phyloP scores from a whole-genome alignment of 1,140 invertebrate species.

The Drosophila rufa region DNA sequence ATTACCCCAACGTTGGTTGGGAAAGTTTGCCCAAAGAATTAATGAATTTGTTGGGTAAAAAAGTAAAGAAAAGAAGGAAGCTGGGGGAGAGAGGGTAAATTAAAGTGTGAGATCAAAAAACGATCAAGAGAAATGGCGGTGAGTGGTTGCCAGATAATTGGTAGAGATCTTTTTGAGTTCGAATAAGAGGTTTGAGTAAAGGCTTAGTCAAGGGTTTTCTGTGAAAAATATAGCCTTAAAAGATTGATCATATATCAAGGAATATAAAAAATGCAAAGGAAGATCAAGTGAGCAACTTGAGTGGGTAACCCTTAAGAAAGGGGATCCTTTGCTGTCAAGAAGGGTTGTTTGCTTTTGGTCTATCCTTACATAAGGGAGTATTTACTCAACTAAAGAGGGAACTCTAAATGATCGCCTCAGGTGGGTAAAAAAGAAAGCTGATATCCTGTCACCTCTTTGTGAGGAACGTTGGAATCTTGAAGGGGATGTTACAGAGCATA shows the following conservation, averaged over 20 bases:
- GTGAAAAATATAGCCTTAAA: background rate
- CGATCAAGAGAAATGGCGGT: conserved; percentile 14
- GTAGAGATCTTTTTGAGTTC: background rate
- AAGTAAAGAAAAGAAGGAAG: background rate
- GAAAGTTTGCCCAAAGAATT: conserved; percentile 62
- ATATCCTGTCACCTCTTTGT: background rate
- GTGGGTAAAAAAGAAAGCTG: background rate
- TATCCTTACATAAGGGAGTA: background rate
- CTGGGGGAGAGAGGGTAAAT: background rate
- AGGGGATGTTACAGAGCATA: background rate
- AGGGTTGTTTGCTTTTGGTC: background rate
- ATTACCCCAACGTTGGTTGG: conserved; percentile 58
- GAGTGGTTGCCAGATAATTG: background rate
- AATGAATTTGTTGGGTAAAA: conserved; percentile 48
- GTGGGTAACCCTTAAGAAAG: background rate
- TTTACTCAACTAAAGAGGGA: background rate
- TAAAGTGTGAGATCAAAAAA: conserved; percentile 21
- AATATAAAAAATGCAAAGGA: background rate
- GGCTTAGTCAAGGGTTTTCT: no score
- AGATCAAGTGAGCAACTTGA: background rate
- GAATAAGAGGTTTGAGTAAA: no score
- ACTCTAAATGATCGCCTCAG: background rate
- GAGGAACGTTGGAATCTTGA: background rate
- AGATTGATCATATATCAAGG: no score
- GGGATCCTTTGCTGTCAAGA: background rate